Evolutionary conservation across 2,797 vertebrate genomes (phyloP).

Genomic region (Brotula barbata): DNA sequence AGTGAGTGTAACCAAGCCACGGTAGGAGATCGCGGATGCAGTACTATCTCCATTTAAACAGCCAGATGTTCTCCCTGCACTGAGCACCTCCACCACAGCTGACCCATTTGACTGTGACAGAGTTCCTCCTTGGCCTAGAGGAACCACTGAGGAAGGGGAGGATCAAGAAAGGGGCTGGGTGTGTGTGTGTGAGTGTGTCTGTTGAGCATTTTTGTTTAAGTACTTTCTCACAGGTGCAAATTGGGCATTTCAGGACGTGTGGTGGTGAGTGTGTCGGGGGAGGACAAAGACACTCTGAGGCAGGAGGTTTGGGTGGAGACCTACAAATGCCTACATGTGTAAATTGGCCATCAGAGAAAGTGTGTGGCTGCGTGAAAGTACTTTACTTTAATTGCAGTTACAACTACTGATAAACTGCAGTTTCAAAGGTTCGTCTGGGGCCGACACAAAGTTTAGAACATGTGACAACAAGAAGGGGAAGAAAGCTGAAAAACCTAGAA

Average conservation of each 20-base stretch:
- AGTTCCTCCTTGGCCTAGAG: too few species aligned
- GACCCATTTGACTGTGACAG: constrained; percentile 35
- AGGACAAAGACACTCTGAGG: constrained; percentile 6
- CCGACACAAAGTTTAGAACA: background rate
- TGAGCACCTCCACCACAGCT: constrained; percentile 27
- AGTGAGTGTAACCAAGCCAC: constrained; percentile 72
- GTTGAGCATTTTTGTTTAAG: constrained; percentile 44
- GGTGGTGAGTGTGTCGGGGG: constrained; percentile 38
- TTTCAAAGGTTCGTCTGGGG: constrained; percentile 3
- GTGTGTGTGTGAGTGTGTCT: constrained; percentile 25
- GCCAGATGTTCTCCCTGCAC: constrained; percentile 1
- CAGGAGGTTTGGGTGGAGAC: background rate
- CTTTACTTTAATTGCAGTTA: constrained; percentile 41
- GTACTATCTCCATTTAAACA: constrained; percentile 64
- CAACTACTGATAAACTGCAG: constrained; percentile 4
- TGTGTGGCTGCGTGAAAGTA: constrained; percentile 40
- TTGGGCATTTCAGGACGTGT: constrained; percentile 42
- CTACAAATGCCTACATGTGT: constrained; percentile 12
- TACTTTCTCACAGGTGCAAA: constrained; percentile 71
- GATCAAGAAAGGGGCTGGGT: constrained; percentile 37
- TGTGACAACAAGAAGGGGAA: background rate
- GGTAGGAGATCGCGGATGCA: constrained; percentile 68
- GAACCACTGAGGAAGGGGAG: constrained; percentile 51
- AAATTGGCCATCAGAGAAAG: constrained; percentile 50
- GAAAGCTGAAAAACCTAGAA: too few species aligned